These are phyloP conservation scores for Alethe diademata DNA, from an alignment of 2,113 vertebrate genomes.

Conservation along the genomic window DNA sequence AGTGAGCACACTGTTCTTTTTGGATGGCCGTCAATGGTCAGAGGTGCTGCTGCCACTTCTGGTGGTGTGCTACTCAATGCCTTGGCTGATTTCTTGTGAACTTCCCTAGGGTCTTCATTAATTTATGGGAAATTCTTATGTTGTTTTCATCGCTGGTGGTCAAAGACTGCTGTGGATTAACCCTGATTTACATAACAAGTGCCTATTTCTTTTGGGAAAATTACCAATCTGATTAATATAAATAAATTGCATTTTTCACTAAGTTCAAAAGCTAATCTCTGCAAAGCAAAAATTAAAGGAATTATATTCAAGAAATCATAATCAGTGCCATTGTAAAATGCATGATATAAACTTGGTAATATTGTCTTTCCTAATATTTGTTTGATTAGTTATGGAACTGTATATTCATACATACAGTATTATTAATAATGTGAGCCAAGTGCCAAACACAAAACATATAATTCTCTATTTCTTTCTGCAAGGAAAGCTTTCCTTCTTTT, in stretches of 20 bases:
- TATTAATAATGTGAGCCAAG: neutral
- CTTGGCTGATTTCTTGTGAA: neutral
- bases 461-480: neutral
- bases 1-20: neutral
- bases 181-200: neutral
- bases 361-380: neutral
- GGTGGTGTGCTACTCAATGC: neutral
- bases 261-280: neutral
- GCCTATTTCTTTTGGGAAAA: neutral
- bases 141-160: neutral
- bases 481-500: neutral
- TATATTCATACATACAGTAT: neutral
- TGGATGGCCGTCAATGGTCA: neutral
- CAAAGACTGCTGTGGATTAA: neutral
- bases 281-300: neutral
- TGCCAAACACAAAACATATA: neutral
- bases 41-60: neutral
- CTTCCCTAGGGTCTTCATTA: neutral
- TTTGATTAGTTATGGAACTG: neutral
- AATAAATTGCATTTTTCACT: neutral
- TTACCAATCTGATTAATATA: neutral
- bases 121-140: neutral
- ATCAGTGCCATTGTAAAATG: neutral
- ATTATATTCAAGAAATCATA: neutral
- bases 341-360: neutral